phyloP scores from a whole-genome alignment of 2,888 invertebrate species.

The Hemithea aestivaria region DNA sequence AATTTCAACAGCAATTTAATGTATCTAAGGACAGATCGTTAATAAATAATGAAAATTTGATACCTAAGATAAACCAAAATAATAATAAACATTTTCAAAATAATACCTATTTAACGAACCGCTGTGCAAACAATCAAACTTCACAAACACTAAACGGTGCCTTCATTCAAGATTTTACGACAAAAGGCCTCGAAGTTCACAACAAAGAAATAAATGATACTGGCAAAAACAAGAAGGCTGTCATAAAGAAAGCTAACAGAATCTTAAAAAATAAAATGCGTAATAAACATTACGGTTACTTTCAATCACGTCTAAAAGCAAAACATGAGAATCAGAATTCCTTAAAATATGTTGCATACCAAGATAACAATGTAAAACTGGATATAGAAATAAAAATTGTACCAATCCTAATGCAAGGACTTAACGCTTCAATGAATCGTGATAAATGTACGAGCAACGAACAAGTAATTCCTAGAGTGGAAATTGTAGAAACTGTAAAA shows the following conservation, averaged over 20 bases:
- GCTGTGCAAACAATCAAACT: no score
- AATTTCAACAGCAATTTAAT: no score
- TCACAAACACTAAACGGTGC: no score
- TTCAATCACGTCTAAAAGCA: slow-evolving; percentile 1
- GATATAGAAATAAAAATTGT: slow-evolving; percentile 52
- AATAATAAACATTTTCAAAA: no score
- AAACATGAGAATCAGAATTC: slow-evolving; percentile 34
- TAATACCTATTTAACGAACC: no score
- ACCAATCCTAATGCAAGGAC: slow-evolving; percentile 23
- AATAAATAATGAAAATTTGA: no score
- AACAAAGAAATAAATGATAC: no score
- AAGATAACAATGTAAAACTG: slow-evolving; percentile 45
- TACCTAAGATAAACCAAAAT: no score
- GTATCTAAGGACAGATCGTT: no score
- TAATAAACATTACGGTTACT: slow-evolving; percentile 3
- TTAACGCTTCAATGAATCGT: slow-evolving; percentile 14
- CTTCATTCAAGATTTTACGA: no score
- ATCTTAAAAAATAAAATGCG: slow-evolving; percentile 11
- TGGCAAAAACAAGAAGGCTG: no score
- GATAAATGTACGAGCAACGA: slow-evolving; percentile 19
- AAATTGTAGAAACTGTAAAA: slow-evolving; percentile 7
- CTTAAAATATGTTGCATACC: slow-evolving; percentile 43
- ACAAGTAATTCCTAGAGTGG: slow-evolving; percentile 3
- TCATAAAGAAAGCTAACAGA: slow-evolving; percentile 17
- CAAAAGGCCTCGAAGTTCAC: no score